phyloP scores from a whole-genome alignment of 2,888 invertebrate genomes.

The Aphrophora alni region DNA sequence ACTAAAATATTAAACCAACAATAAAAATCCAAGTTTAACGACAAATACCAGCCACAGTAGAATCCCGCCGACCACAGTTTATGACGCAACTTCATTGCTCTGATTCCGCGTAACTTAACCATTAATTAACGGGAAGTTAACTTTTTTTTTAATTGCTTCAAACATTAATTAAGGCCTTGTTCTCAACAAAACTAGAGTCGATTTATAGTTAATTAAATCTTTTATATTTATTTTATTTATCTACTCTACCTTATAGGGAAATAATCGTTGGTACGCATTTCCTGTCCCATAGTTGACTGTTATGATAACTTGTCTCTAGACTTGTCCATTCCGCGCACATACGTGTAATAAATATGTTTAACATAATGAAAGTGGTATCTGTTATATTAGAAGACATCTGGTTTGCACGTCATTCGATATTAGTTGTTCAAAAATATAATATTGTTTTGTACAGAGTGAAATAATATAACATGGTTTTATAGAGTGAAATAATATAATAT shows the following conservation, averaged over 20 bases:
- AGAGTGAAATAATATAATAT: too few species aligned
- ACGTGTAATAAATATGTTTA: background rate
- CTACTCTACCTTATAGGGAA: background rate
- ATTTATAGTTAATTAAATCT: background rate
- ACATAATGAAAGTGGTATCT: background rate
- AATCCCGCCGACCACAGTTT: background rate
- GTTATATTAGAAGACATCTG: too few species aligned
- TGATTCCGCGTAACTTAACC: background rate
- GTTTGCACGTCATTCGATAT: too few species aligned
- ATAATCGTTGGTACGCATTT: background rate
- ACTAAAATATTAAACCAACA: background rate
- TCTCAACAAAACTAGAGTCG: background rate
- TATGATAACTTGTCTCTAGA: too few species aligned
- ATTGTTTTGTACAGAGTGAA: too few species aligned
- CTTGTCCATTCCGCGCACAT: background rate
- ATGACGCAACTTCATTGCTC: background rate
- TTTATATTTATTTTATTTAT: background rate
- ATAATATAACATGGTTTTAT: too few species aligned
- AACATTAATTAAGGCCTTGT: background rate
- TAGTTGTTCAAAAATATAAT: too few species aligned
- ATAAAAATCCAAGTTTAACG: background rate
- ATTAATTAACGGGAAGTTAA: background rate
- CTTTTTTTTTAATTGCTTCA: background rate
- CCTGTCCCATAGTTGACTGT: background rate
- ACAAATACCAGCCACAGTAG: background rate